Evolutionary conservation across 2,888 invertebrate genomes (phyloP), one percentile per base, ranked within the genome.

Genomic region (Leptopilina myrica): DNA sequence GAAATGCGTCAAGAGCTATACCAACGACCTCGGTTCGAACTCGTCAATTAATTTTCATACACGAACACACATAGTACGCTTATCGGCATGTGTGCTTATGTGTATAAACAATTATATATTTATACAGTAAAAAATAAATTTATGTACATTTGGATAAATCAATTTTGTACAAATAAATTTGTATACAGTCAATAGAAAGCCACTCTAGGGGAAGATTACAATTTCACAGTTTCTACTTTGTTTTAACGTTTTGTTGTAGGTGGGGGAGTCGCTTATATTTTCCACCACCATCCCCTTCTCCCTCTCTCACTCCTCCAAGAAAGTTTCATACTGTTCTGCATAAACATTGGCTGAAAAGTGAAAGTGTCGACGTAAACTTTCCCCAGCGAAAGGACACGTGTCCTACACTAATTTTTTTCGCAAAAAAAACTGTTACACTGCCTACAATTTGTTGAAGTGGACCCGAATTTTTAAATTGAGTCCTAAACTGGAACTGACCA

Each of bases 281-380:
- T 78, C 59, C 67, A 64, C 83, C 82, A 12, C 59, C 67, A 64
- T 83, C 33, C 33, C 33, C 33, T 2, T 4, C 5, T 33, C 33
- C 33, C 33, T 20, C 33, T 33, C 3, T 33, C 82, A 3, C 49
- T 8, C 80, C 83, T 84, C 83, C 88, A 86, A 86, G 89, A 91
- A 91, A 91, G 88, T 91, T 91, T 88, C 87, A 85, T 87, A 86
- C 88, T 86, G 86, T 88, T 91, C 62, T 62, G 62, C 62, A 62
- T 62, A 62, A 62, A 62, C 62, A 62, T 62, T 62, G 62, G 62
- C 62, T 62, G 62, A 62, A 62, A 62, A 62, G 62, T 62, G 62
- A 62, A 62, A 62, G 62, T 62, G 62, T n/a, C 62, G 62, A 62
- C 85, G 88, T 89, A 89, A 90, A 90, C 90, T 90, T 90, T 90